Evolutionary conservation across 2,888 invertebrate genomes (phyloP).

Genomic region (Yponomeuta plumbellus): DNA sequence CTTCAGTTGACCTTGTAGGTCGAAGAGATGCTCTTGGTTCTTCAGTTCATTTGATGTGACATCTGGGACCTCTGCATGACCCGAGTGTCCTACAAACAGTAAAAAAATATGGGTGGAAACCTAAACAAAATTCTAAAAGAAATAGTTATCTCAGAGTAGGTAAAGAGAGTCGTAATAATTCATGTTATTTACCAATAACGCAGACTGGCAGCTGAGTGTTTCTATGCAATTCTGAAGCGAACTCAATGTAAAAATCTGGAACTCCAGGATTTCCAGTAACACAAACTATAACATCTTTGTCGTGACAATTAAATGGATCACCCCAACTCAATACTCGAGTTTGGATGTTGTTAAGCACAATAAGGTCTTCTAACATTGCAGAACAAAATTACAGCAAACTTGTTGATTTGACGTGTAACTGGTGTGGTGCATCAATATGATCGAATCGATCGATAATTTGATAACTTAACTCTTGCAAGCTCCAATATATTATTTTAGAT

Average conservation of each 20-base stretch:
- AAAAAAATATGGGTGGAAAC: constrained; percentile 1
- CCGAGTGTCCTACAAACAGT: constrained; percentile 89
- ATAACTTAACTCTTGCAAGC: too few relatives aligned
- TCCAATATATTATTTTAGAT: too few relatives aligned
- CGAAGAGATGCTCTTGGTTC: constrained; percentile 79
- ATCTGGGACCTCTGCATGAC: constrained; percentile 73
- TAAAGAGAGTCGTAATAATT: not conserved
- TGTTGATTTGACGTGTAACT: too few relatives aligned
- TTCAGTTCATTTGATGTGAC: constrained; percentile 62
- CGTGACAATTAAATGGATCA: constrained; percentile 75
- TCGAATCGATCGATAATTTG: too few relatives aligned
- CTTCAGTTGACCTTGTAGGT: constrained; percentile 85
- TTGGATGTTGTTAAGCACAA: constrained; percentile 78
- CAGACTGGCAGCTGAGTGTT: constrained; percentile 83
- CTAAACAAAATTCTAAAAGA: not conserved
- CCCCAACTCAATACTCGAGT: constrained; percentile 86
- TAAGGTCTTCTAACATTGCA: not conserved
- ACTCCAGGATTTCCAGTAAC: constrained; percentile 94
- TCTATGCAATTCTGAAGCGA: constrained; percentile 80
- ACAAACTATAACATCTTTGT: constrained; percentile 81
- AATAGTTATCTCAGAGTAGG: not conserved
- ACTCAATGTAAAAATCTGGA: constrained; percentile 86
- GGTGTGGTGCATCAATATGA: too few relatives aligned
- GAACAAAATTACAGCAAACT: not conserved
- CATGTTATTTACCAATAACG: constrained; percentile 80